Evolutionary conservation across 2,888 invertebrate species (phyloP), one percentile per base, ranked within the genome.

Genomic region (Parthenolecanium corni): DNA sequence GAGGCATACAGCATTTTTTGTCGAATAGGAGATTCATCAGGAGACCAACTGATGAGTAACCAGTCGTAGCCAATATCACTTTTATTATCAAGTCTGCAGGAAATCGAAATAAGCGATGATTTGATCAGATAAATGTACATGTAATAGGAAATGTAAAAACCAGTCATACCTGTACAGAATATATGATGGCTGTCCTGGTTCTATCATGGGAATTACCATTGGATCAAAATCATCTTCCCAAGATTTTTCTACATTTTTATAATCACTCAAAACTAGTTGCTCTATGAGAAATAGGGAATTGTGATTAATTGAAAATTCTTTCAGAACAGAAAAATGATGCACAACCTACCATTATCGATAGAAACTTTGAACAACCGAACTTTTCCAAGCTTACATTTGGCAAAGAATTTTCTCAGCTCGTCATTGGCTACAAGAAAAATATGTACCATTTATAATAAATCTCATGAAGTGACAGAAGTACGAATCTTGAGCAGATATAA

Each of bases 1-100:
- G 94, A 95, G 0, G 97, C 97, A 71, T 95, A 95, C 61, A 98
- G 77, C 97, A 98, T 97, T 76, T 98, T 98, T 71, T 93, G 86
- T 64, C 96, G 78, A 3, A 96, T 86, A 0, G 88, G 83, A 0
- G 95, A 89, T 64, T 81, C 82, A 71, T 97, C 97, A 0, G 97
- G 97, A 0, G 88, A 90, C 91, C 95, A 98, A 69, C 89, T 89
- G 61, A 94, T 83, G 61, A 93, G 79, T 9, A 97, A 74, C 96
- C 97, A 98, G 70, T 92, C 88, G 74, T 89, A 85, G 0, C 91
- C 91, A 6, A 84, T 78, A 21, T 86, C 80, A 67, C 85, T 85
- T 71, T 83, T 85, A 21, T 81, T 78, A 71, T 91, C 91, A 68
- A 91, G 77, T 66, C 87, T 84, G 44, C 52, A 49, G 12, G 4